A percentile compares a stretch with the other conserved stretches of the same genome.
phyloP scores from a whole-genome alignment of 2,797 vertebrate species.

The Helostoma temminkii region DNA sequence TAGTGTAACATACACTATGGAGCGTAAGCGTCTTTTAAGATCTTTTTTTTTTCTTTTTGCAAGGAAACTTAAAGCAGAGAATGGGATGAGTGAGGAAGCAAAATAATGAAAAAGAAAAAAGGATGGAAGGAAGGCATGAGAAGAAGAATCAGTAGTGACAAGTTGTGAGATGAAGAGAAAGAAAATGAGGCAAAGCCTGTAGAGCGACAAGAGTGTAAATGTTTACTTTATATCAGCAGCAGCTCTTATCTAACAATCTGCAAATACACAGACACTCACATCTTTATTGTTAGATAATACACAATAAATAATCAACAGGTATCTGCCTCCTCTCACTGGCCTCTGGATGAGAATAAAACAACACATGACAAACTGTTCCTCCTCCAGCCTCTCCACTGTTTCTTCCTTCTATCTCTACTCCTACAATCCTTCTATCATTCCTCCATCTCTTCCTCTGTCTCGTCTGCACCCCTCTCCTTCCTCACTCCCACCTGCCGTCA shows the following conservation, averaged over 20 bases:
- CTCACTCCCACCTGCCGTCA: constrained; percentile 44
- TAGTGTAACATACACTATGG: constrained; percentile 44
- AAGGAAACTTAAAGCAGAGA: neutral
- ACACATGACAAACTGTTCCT: constrained; percentile 74
- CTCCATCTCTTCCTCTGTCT: constrained; percentile 54
- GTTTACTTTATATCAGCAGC: constrained; percentile 46
- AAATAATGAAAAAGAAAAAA: too few relatives aligned
- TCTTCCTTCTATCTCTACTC: constrained; percentile 66
- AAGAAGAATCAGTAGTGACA: constrained; percentile 3
- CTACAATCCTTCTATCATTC: constrained; percentile 63
- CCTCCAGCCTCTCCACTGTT: constrained; percentile 74
- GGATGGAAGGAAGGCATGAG: neutral
- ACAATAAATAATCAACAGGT: constrained; percentile 77
- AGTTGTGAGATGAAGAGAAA: constrained; percentile 7
- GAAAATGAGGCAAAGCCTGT: neutral
- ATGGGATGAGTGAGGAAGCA: neutral
- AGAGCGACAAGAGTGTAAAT: constrained; percentile 31
- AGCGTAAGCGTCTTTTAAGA: constrained; percentile 18
- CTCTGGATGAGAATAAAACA: constrained; percentile 82
- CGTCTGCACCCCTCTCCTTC: constrained; percentile 31
- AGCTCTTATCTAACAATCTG: constrained; percentile 58
- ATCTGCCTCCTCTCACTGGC: constrained; percentile 79
- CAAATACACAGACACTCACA: constrained; percentile 62
- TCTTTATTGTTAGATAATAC: constrained; percentile 74
- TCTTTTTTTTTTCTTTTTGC: neutral